These are phyloP conservation scores for Sabatieria punctata DNA, from an alignment of 2,888 invertebrate genomes.

Conservation along the genomic window DNA sequence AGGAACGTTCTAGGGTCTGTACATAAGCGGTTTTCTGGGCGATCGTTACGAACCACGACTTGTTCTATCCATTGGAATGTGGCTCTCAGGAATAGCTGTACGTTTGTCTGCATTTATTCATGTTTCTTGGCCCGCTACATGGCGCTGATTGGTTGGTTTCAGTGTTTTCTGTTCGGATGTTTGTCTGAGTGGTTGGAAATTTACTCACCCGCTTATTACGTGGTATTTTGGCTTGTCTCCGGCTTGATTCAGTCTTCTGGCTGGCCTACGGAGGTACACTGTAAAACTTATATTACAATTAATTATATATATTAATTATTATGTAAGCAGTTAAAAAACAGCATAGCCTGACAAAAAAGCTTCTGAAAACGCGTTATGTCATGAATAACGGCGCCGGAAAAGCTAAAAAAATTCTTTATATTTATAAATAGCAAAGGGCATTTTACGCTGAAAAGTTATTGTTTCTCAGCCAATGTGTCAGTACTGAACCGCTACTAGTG, in stretches of 20 bases:
- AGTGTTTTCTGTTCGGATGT: conserved; percentile 35
- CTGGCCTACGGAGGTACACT: conserved; percentile 34
- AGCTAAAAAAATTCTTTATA: neutral
- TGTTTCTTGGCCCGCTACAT: no score
- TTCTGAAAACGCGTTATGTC: neutral
- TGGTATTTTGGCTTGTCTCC: conserved; percentile 32
- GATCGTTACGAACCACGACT: conserved; percentile 34
- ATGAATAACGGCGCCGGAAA: neutral
- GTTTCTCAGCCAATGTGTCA: no score
- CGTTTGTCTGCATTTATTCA: conserved; percentile 12
- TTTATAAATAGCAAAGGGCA: no score
- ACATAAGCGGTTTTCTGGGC: conserved; percentile 36
- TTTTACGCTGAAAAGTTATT: no score
- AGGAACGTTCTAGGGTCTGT: conserved; percentile 31
- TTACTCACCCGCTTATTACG: conserved; percentile 32
- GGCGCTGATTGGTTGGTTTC: no score
- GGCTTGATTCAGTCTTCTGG: conserved; percentile 36
- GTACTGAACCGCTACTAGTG: no score
- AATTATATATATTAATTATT: no score
- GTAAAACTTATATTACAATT: no score
- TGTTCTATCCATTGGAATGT: conserved; percentile 35
- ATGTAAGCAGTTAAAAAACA: no score
- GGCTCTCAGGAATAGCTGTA: conserved; percentile 30
- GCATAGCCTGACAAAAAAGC: no score
- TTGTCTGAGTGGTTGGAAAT: conserved; percentile 33